phyloP scores from a whole-genome alignment of 2,797 vertebrate genomes.

The Oryzias dopingdopingensis region DNA sequence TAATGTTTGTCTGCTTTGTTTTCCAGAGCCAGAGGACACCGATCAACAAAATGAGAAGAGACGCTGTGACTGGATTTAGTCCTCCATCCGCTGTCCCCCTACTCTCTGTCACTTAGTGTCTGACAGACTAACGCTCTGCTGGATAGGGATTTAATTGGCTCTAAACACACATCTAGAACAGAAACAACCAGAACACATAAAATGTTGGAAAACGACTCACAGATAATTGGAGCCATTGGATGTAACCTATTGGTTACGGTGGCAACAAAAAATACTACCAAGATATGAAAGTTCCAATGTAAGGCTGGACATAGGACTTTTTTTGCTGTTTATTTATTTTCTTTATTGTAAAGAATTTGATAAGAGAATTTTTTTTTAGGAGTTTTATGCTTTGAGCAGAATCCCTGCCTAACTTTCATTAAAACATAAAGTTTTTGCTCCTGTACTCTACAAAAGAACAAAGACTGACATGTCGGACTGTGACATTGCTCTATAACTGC shows the following conservation, averaged over 20 bases:
- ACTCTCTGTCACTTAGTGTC: conserved; percentile 37
- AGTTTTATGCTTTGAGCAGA: conserved; percentile 6
- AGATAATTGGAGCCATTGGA: conserved; percentile 39
- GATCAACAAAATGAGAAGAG: conserved; percentile 47
- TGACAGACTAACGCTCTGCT: conserved; percentile 41
- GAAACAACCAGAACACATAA: conserved; percentile 44
- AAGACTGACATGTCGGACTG: neutral
- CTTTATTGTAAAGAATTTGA: conserved; percentile 23
- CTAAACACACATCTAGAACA: conserved; percentile 41
- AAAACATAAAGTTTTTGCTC: conserved; percentile 12
- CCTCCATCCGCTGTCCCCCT: conserved; percentile 20
- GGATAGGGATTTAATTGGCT: conserved; percentile 57
- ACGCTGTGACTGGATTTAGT: conserved; percentile 43
- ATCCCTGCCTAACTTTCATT: conserved; percentile 9
- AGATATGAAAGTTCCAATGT: too few relatives aligned
- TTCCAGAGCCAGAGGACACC: conserved; percentile 32
- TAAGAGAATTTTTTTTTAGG: neutral
- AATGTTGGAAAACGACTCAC: conserved; percentile 20
- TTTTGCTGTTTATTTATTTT: neutral
- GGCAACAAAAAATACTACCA: neutral
- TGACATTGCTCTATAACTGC: conserved; percentile 22
- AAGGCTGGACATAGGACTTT: neutral
- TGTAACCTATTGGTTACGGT: conserved; percentile 29
- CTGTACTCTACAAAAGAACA: conserved; percentile 11
- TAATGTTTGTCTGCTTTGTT: conserved; percentile 48